Conservation (phyloP, 2,113 vertebrate genomes). For the Rostratula benghalensis region DNA sequence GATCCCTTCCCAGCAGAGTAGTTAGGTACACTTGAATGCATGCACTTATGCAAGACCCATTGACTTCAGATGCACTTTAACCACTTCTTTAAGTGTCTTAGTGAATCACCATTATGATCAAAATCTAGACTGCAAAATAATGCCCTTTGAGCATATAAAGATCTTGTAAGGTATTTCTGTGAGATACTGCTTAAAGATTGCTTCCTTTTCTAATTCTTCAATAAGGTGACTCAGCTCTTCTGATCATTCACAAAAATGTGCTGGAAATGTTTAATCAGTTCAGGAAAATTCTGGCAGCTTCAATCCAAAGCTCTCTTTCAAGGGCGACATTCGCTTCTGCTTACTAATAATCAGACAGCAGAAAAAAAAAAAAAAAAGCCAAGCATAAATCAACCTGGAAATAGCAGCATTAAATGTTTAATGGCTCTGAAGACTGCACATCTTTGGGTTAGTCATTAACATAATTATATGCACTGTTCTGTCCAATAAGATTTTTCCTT, state of each 20-base stretch:
- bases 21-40: background rate
- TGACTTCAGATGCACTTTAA: constrained; percentile 6
- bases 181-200: background rate
- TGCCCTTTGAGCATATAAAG: background rate
- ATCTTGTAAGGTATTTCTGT: background rate
- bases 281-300: constrained; percentile 60
- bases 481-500: constrained; percentile 3
- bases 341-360: constrained; percentile 44
- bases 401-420: constrained; percentile 64
- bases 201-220: constrained; percentile 30
- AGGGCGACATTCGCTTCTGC: constrained; percentile 34
- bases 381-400: constrained; percentile 60
- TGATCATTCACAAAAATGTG: constrained; percentile 39
- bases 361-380: background rate
- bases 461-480: constrained; percentile 37
- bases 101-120: background rate
- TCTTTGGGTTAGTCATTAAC: constrained; percentile 58
- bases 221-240: constrained; percentile 29
- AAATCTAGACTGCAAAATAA: background rate
- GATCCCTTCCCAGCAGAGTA: background rate
- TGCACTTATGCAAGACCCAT: background rate
- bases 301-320: constrained; percentile 25
- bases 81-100: background rate
- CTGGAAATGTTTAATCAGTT: constrained; percentile 13
- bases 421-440: constrained; percentile 40